Percentiles rank a stretch among this genome's conserved stretches.
phyloP scores from a whole-genome alignment of 1,140 invertebrate genomes.

The Amyelois transitella region DNA sequence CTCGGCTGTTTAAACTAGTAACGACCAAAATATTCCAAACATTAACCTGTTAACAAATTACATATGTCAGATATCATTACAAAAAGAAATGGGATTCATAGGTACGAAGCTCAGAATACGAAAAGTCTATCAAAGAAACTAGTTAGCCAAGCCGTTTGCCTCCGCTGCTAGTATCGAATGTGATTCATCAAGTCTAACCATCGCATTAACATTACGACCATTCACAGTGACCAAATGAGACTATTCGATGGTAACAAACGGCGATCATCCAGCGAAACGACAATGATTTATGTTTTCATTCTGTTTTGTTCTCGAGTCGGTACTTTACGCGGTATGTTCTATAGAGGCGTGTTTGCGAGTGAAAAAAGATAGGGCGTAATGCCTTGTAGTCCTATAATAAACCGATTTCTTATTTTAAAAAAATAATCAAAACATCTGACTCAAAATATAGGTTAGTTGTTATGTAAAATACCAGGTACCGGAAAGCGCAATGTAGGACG shows the following conservation, averaged over 20 bases:
- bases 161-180: background rate
- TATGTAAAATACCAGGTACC: too few species aligned
- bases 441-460: too few species aligned
- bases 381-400: too few species aligned
- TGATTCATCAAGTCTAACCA: background rate
- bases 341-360: background rate
- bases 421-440: too few species aligned
- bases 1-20: too few species aligned
- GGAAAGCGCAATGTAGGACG: too few species aligned
- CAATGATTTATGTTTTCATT: conserved; percentile 28
- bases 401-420: too few species aligned
- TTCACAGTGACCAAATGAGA: conserved; percentile 23
- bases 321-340: background rate
- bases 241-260: conserved; percentile 8
- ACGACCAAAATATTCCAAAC: too few species aligned
- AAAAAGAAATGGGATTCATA: too few species aligned
- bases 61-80: too few species aligned
- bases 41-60: too few species aligned
- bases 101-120: too few species aligned
- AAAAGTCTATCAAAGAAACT: background rate
- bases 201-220: conserved; percentile 1
- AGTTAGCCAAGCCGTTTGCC: background rate
- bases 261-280: conserved; percentile 25
- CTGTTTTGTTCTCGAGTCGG: background rate
- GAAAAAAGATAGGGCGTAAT: background rate